phyloP scores from a whole-genome alignment of 64 coral and sea anemone genomes.

The Orbicella faveolata region DNA sequence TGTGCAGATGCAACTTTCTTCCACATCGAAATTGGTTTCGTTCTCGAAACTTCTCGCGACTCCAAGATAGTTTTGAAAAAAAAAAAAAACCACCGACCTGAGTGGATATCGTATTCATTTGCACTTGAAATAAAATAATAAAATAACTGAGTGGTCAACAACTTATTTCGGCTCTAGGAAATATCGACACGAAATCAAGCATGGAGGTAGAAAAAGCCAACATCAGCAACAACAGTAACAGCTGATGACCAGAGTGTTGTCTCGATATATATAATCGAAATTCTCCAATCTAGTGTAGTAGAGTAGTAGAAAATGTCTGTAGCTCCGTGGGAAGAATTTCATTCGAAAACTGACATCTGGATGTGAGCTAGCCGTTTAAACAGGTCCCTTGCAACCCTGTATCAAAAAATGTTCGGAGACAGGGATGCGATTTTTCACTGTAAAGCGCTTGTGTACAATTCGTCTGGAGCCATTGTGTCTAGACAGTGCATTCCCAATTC shows the following conservation, averaged over 20 bases:
- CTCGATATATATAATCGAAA: background rate
- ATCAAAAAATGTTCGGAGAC: background rate
- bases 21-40: too few species aligned
- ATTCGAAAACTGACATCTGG: background rate
- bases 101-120: too few species aligned
- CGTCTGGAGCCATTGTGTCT: slow-evolving; percentile 19
- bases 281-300: background rate
- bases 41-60: too few species aligned
- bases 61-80: too few species aligned
- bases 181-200: too few species aligned
- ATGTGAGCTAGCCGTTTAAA: background rate
- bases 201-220: too few species aligned
- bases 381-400: background rate
- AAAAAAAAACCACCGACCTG: too few species aligned
- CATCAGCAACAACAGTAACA: too few species aligned
- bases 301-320: background rate
- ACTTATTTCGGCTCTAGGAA: too few species aligned
- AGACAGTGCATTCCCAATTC: slow-evolving; percentile 21
- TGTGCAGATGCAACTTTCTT: too few species aligned
- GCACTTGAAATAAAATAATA: too few species aligned
- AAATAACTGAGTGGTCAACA: too few species aligned
- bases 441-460: background rate
- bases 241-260: background rate
- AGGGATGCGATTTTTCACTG: background rate
- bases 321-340: background rate